Conservation (phyloP, 2,888 invertebrate species). For the Drosophila cognata region DNA sequence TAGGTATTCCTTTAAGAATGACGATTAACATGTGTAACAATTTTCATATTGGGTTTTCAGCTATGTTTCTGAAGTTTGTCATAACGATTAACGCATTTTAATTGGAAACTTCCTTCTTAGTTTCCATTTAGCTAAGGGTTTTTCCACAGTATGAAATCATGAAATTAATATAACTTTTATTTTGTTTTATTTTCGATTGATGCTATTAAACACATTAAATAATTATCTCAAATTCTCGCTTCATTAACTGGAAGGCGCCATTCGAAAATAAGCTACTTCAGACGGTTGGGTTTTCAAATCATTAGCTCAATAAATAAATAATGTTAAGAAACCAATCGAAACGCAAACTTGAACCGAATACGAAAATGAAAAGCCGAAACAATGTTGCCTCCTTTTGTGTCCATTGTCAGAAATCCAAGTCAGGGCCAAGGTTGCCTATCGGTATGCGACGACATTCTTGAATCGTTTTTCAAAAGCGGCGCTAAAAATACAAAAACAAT, state of each 20-base stretch:
- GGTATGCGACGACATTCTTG: conserved; percentile 56
- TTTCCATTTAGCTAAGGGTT: neutral
- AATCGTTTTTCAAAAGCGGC: conserved; percentile 31
- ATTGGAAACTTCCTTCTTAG: neutral
- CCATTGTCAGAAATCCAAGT: conserved; percentile 48
- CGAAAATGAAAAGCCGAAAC: conserved; percentile 10
- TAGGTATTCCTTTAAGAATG: neutral
- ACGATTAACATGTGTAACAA: too few relatives aligned
- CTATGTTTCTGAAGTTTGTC: neutral
- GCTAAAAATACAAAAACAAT: conserved; percentile 15
- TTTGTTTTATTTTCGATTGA: neutral
- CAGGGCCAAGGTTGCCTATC: conserved; percentile 65
- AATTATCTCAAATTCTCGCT: conserved; percentile 9
- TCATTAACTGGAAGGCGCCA: conserved; percentile 6
- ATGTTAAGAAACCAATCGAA: conserved; percentile 12
- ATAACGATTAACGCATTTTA: neutral
- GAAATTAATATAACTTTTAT: neutral
- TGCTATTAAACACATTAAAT: neutral
- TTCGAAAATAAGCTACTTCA: conserved; percentile 11
- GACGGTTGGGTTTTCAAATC: conserved; percentile 11
- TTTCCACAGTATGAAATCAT: neutral
- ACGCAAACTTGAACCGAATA: neutral
- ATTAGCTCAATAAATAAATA: conserved; percentile 20
- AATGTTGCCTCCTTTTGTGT: conserved; percentile 45
- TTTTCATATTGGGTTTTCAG: neutral